Evolutionary conservation across 2,113 vertebrate genomes (phyloP).

Genomic region (Pontoporia blainvillei): DNA sequence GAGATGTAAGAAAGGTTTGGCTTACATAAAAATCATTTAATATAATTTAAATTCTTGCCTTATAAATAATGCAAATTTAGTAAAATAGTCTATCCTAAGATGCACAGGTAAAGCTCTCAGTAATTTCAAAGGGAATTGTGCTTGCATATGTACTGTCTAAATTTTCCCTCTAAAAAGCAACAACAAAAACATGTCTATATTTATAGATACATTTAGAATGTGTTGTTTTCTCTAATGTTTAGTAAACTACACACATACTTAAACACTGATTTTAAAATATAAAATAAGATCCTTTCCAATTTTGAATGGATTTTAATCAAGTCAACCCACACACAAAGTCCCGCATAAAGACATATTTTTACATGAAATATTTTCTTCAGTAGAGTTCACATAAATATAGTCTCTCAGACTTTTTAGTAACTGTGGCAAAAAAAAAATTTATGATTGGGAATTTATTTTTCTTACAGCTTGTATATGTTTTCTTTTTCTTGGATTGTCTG

Average conservation of each 20-base stretch:
- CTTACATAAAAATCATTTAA: neutral
- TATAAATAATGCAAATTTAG: conserved; percentile 5
- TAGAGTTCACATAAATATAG: conserved; percentile 68
- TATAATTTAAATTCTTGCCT: neutral
- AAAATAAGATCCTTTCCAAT: conserved; percentile 15
- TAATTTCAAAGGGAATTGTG: neutral
- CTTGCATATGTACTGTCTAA: conserved; percentile 19
- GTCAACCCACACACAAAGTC: conserved; percentile 34
- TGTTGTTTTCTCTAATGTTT: conserved; percentile 24
- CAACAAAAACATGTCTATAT: neutral
- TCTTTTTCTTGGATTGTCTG: conserved; percentile 74
- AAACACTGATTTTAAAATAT: neutral
- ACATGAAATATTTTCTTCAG: conserved; percentile 53
- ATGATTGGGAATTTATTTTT: conserved; percentile 80
- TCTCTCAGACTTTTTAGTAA: conserved; percentile 71
- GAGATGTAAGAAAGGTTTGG: neutral
- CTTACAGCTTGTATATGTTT: conserved; percentile 73
- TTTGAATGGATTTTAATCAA: conserved; percentile 49
- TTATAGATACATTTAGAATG: conserved; percentile 45
- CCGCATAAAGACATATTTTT: conserved; percentile 34
- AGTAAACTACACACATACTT: neutral
- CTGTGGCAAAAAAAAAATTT: conserved; percentile 52
- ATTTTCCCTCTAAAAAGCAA: conserved; percentile 24
- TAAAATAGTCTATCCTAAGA: neutral
- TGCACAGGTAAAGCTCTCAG: neutral